A percentile compares a stretch with the other conserved stretches of the same genome.
These are phyloP conservation scores for Halyomorpha halys DNA, from an alignment of 1,140 invertebrate species.

Conservation along the genomic window DNA sequence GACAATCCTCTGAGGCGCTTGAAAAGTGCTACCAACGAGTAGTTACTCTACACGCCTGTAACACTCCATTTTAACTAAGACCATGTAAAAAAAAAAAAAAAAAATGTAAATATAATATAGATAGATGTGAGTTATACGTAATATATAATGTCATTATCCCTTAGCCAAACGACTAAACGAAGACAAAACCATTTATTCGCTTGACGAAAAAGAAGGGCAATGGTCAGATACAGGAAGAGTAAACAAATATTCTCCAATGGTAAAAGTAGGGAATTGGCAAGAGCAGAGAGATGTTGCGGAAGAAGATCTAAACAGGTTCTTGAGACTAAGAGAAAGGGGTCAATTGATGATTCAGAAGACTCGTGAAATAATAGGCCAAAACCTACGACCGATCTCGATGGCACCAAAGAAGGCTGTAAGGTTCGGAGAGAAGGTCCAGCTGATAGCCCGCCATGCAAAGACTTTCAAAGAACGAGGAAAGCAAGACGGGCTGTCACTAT, in stretches of 20 bases:
- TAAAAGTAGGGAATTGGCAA: constrained; percentile 8
- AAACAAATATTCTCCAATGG: background rate
- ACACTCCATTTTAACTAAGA: too few species aligned
- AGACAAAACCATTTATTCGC: too few species aligned
- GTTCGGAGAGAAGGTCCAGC: constrained; percentile 5
- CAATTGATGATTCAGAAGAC: constrained; percentile 8
- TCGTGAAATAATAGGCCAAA: background rate
- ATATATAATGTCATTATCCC: too few species aligned
- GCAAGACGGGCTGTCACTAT: background rate
- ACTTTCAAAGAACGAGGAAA: background rate
- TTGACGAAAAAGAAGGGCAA: too few species aligned
- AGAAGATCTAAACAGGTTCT: background rate
- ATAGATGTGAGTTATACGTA: too few species aligned
- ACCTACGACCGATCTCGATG: background rate
- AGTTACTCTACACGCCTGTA: too few species aligned
- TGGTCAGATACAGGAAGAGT: too few species aligned
- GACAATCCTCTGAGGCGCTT: too few species aligned
- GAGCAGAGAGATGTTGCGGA: background rate
- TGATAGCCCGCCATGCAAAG: background rate
- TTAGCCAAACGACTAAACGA: too few species aligned
- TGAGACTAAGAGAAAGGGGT: background rate
- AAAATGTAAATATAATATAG: too few species aligned
- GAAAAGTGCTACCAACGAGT: too few species aligned
- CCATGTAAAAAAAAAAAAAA: too few species aligned
- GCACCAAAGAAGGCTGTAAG: background rate